phyloP scores from a whole-genome alignment of 2,113 vertebrate species.

The Marcusenius ussheri region DNA sequence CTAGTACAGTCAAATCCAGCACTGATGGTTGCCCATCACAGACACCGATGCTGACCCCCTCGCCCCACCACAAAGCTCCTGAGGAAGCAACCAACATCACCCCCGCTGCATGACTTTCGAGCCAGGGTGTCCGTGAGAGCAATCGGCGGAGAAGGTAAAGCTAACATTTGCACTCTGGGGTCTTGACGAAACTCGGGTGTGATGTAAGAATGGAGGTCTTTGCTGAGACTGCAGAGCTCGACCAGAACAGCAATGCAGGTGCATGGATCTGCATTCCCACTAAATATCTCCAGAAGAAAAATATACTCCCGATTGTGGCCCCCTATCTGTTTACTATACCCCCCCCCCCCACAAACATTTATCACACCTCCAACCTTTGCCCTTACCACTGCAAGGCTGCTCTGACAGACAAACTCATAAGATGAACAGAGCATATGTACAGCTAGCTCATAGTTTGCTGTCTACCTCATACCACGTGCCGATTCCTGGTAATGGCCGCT shows the following conservation, averaged over 20 bases:
- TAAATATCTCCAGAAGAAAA: background rate
- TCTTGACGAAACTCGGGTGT: background rate
- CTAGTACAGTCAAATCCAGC: background rate
- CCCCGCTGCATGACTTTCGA: background rate
- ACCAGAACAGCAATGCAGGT: background rate
- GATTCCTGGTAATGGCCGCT: background rate
- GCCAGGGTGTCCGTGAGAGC: background rate
- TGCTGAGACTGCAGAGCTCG: background rate
- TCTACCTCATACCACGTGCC: background rate
- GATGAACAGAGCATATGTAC: background rate
- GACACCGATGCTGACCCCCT: background rate
- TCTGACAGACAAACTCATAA: background rate
- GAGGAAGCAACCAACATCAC: background rate
- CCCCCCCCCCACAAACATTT: background rate
- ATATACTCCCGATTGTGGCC: background rate
- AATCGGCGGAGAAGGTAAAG: background rate
- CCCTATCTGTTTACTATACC: background rate
- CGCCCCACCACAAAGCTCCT: background rate
- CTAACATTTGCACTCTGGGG: background rate
- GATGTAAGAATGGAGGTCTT: background rate
- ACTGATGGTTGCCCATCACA: background rate
- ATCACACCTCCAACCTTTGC: background rate
- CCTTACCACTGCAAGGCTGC: background rate
- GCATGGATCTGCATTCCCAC: background rate
- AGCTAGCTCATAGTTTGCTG: background rate